phyloP scores from a whole-genome alignment of 2,113 vertebrate genomes.

The Atlantisia rogersi region DNA sequence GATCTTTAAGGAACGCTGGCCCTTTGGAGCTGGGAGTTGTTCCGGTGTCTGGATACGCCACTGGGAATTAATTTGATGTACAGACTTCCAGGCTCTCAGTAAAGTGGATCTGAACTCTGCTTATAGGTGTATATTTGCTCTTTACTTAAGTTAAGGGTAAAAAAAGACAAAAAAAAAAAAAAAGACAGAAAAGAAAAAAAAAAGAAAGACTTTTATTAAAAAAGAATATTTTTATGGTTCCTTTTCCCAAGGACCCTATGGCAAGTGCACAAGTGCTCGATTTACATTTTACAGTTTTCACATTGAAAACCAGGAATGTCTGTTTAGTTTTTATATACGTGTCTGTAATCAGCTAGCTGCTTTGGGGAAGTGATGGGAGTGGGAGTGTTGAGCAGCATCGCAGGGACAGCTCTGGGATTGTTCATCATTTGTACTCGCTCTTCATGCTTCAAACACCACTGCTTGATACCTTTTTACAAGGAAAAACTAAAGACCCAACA shows the following conservation, averaged over 20 bases:
- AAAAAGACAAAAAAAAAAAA: slow-evolving; percentile 15
- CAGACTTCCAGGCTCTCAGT: slow-evolving; percentile 71
- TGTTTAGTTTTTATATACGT: slow-evolving; percentile 65
- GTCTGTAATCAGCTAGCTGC: slow-evolving; percentile 71
- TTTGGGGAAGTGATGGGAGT: slow-evolving; percentile 43
- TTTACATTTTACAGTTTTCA: slow-evolving; percentile 79
- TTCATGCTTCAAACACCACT: slow-evolving; percentile 40
- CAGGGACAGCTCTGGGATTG: background rate
- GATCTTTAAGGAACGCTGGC: background rate
- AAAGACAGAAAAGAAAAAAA: background rate
- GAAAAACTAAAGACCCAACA: background rate
- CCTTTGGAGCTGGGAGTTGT: slow-evolving; percentile 22
- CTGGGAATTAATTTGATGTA: slow-evolving; percentile 45
- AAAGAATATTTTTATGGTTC: slow-evolving; percentile 76
- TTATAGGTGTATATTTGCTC: slow-evolving; percentile 73
- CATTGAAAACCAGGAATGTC: slow-evolving; percentile 81
- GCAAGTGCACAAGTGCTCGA: slow-evolving; percentile 75
- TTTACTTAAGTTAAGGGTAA: slow-evolving; percentile 77
- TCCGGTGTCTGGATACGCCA: slow-evolving; percentile 11
- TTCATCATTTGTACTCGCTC: slow-evolving; percentile 38
- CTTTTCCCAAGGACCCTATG: slow-evolving; percentile 70
- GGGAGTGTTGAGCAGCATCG: background rate
- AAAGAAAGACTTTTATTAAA: slow-evolving; percentile 53
- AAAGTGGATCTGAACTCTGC: slow-evolving; percentile 67
- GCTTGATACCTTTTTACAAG: slow-evolving; percentile 36